These are phyloP conservation scores for Geodia barretti DNA, from an alignment of 37 sponge, comb jelly and placozoan species.

Conservation along the genomic window DNA sequence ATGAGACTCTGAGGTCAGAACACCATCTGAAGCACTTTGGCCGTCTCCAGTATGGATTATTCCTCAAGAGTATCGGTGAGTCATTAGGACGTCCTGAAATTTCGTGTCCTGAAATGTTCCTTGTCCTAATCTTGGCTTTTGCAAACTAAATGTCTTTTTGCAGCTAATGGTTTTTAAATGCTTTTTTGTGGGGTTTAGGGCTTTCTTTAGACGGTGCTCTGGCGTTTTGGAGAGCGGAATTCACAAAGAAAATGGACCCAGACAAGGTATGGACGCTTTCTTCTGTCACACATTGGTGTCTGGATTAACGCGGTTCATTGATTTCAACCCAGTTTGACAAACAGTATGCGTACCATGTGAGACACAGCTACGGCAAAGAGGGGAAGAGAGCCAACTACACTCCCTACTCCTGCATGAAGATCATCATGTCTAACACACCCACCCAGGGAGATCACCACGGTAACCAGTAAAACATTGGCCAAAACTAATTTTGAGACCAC, in stretches of 20 bases:
- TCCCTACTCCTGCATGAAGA: constrained; percentile 95
- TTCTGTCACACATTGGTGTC: not conserved
- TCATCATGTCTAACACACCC: constrained; percentile 86
- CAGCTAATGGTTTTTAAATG: too few relatives aligned
- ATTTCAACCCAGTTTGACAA: constrained; percentile 81
- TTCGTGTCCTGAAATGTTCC: too few relatives aligned
- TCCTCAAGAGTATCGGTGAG: constrained; percentile 90
- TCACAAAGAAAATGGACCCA: constrained; percentile 80
- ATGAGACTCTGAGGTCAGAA: constrained; percentile 76
- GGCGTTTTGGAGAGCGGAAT: constrained; percentile 86
- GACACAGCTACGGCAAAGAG: constrained; percentile 94
- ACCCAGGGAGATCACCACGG: constrained; percentile 90
- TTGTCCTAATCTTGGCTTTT: too few relatives aligned
- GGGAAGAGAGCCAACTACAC: constrained; percentile 93
- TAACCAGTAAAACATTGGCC: constrained; percentile 1
- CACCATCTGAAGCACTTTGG: constrained; percentile 94
- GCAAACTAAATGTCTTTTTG: too few relatives aligned
- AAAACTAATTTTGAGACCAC: not conserved
- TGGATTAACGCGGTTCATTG: too few relatives aligned
- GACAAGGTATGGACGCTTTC: constrained; percentile 66
- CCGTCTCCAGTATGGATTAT: constrained; percentile 93
- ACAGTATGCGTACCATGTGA: constrained; percentile 91
- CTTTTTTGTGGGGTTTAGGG: too few relatives aligned
- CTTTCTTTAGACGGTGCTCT: constrained; percentile 87
- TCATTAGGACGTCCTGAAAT: too few relatives aligned